Evolutionary conservation across 2,797 vertebrate species (phyloP), one percentile per base, ranked within the genome.

Genomic region (Fistularia commersonii): DNA sequence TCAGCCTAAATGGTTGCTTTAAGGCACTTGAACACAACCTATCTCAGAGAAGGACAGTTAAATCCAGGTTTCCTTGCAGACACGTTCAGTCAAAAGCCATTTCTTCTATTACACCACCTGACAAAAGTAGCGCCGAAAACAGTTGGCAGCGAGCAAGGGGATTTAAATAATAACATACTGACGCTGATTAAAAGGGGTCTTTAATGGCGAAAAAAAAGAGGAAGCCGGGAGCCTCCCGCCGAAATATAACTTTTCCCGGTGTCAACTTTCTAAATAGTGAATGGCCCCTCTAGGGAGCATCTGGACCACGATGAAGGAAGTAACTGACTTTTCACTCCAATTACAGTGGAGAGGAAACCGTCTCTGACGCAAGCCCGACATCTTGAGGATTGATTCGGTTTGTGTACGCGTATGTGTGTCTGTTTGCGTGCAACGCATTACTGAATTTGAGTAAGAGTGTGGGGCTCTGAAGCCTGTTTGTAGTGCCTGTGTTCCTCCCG

Each of bases 321-420:
- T 45, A 40, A 45, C 68, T 56, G 66, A 72, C 67, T 69, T 59
- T 48, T 76, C 51, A 57, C 65, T 60, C 68, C 68, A 72, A 75
- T 81, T 84, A 80, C 54, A 69, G 62, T 36, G 48, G 47, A 1
- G 32, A 58, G 38, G 60, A 75, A 74, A 72, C 55, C 49, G 56
- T 64, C 64, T 68, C 58, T 70, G 76, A 85, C 55, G 34, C 73
- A 79, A 80, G 83, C 51, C 0, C 1, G 34, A 53, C 65, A 44
- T 59, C 69, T 69, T 45, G 34, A 62, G 57, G 72, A 80, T 73
- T 77, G 77, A 62, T 78, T 67, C 44, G 51, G 40, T 50, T 8
- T 9, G 36, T 46, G 52, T 64, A 34, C 41, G 46, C 31, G 42
- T 41, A 52, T 49, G 41, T 58, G 46, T 45, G 35, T 45, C 65